phyloP scores from a whole-genome alignment of 2,888 invertebrate species.

The Prostheceraeus crozeri region DNA sequence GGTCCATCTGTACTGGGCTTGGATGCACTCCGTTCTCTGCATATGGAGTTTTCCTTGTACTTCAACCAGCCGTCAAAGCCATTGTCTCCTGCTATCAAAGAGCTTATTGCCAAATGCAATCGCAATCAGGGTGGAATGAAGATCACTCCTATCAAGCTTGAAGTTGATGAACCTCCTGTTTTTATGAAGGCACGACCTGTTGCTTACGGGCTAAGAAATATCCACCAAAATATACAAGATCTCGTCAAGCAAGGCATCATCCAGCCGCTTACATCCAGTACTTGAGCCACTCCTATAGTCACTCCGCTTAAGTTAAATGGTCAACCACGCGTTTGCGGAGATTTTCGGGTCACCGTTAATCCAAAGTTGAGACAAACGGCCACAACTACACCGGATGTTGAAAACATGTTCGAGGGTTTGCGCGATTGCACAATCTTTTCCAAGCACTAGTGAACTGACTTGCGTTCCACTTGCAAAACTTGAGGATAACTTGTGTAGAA shows the following conservation, averaged over 20 bases:
- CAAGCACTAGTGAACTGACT: too few relatives aligned
- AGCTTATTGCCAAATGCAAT: slow-evolving; percentile 21
- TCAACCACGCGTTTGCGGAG: slow-evolving; percentile 6
- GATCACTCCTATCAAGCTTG: slow-evolving; percentile 7
- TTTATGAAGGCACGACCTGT: neutral
- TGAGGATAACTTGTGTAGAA: too few relatives aligned
- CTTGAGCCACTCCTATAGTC: slow-evolving; percentile 9
- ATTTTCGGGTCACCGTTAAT: slow-evolving; percentile 11
- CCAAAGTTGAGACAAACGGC: slow-evolving; percentile 18
- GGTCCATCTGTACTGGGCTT: slow-evolving; percentile 21
- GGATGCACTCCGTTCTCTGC: slow-evolving; percentile 1
- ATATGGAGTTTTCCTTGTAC: too few relatives aligned
- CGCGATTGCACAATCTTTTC: neutral
- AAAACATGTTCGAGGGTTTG: slow-evolving; percentile 17
- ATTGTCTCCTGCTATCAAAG: too few relatives aligned
- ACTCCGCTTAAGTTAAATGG: slow-evolving; percentile 7
- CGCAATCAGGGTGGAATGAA: slow-evolving; percentile 1
- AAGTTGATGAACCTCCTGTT: slow-evolving; percentile 2
- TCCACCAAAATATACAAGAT: slow-evolving; percentile 6
- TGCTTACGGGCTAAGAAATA: slow-evolving; percentile 2
- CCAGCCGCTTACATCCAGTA: slow-evolving; percentile 9
- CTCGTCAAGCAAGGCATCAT: slow-evolving; percentile 7
- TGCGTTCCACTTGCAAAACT: too few relatives aligned
- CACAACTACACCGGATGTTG: slow-evolving; percentile 14
- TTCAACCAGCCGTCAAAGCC: too few relatives aligned